Conservation (phyloP, 2,797 vertebrate genomes). For the Smutsia gigantea region DNA sequence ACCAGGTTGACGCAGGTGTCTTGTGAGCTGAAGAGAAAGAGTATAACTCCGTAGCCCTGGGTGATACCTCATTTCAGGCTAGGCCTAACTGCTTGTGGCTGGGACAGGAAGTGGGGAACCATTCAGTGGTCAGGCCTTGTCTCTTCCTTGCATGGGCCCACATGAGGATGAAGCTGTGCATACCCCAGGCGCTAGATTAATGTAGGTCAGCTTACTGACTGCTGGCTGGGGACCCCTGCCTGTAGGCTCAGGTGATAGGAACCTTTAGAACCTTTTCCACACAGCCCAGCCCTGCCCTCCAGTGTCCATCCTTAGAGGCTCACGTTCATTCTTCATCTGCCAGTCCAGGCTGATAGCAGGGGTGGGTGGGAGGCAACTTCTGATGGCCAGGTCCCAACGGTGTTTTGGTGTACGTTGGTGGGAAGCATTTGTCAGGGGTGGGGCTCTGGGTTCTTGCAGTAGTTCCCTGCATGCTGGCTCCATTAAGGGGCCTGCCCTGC, state of each 20-base stretch:
- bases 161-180: background rate
- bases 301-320: background rate
- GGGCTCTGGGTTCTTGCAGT: background rate
- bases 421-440: background rate
- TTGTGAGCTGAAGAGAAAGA: conserved; percentile 16
- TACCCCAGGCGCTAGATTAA: background rate
- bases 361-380: background rate
- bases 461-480: background rate
- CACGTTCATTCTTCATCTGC: background rate
- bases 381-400: background rate
- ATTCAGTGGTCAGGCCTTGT: conserved; percentile 11
- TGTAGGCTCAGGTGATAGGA: background rate
- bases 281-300: background rate
- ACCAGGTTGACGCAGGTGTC: background rate
- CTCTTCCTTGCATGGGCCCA: background rate
- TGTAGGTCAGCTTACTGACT: background rate
- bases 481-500: background rate
- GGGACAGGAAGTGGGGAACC: background rate
- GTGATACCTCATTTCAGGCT: conserved; percentile 21
- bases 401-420: background rate
- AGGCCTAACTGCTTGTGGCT: conserved; percentile 24
- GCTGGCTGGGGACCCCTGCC: background rate
- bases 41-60: conserved; percentile 7
- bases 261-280: background rate
- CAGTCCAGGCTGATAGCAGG: background rate